phyloP scores from a whole-genome alignment of 1,140 invertebrate species.

The Philaenus spumarius region DNA sequence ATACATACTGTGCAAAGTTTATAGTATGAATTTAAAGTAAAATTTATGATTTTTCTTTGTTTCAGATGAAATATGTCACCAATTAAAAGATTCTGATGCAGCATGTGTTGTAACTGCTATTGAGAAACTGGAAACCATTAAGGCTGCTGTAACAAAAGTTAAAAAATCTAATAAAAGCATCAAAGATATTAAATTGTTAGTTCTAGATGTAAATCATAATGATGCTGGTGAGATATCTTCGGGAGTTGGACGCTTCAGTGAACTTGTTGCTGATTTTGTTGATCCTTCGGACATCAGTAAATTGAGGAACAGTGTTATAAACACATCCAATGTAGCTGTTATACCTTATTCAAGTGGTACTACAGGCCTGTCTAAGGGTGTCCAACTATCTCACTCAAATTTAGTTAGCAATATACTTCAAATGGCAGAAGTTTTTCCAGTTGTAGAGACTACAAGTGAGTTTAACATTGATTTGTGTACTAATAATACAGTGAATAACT shows the following conservation, averaged over 20 bases:
- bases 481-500: too few species aligned
- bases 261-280: constrained; percentile 7
- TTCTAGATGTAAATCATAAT: background rate
- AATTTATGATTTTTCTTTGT: too few species aligned
- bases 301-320: too few species aligned
- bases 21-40: too few species aligned
- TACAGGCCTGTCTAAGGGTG: constrained; percentile 78
- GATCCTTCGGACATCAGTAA: background rate
- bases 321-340: constrained; percentile 30
- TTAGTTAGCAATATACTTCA: constrained; percentile 38
- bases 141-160: background rate
- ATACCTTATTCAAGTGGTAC: constrained; percentile 59
- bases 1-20: too few species aligned
- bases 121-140: constrained; percentile 7
- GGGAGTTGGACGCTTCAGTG: background rate
- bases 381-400: constrained; percentile 69
- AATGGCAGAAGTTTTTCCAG: background rate
- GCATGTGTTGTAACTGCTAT: constrained; percentile 60
- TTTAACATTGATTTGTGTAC: too few species aligned
- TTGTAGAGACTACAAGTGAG: too few species aligned
- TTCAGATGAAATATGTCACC: constrained; percentile 67
- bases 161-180: background rate
- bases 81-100: constrained; percentile 54
- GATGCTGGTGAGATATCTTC: background rate
- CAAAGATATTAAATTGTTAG: background rate